A percentile compares a stretch with the other conserved stretches of the same genome.
Evolutionary conservation across 2,888 invertebrate species (phyloP).

Genomic region (Ennomos fuscantarius): DNA sequence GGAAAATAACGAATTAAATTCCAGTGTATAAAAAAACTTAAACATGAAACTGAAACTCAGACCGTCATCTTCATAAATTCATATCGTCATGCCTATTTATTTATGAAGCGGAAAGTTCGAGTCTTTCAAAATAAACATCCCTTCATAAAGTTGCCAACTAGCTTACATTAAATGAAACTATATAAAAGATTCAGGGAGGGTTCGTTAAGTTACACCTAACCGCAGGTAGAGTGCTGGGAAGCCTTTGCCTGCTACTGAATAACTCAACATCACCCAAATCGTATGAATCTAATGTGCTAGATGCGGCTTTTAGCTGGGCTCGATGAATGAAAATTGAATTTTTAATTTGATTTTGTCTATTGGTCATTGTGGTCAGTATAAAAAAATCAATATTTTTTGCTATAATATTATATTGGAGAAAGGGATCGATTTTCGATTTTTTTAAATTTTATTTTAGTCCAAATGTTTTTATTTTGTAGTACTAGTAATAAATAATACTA

Average conservation of each 20-base stretch:
- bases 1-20: too few species aligned
- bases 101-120: conserved; percentile 49
- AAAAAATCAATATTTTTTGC: too few species aligned
- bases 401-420: too few species aligned
- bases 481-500: too few species aligned
- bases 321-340: conserved; percentile 10
- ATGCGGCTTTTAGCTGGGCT: conserved; percentile 17
- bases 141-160: conserved; percentile 67
- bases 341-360: too few species aligned
- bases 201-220: conserved; percentile 83
- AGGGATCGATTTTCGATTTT: too few species aligned
- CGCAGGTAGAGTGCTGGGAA: conserved; percentile 72
- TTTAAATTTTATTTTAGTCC: too few species aligned
- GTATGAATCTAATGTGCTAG: conserved; percentile 17
- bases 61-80: conserved; percentile 24
- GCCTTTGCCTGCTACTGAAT: conserved; percentile 73
- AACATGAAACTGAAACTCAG: conserved; percentile 1
- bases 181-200: conserved; percentile 81
- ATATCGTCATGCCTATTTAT: conserved; percentile 31
- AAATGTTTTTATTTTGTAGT: too few species aligned
- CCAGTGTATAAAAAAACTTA: too few species aligned
- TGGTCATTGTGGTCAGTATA: too few species aligned
- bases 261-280: conserved; percentile 63
- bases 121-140: conserved; percentile 67
- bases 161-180: conserved; percentile 79